Percentiles rank a stretch among this genome's conserved stretches.
These are phyloP conservation scores for Hoplostethus mediterraneus DNA, from an alignment of 2,797 vertebrate genomes.

Conservation along the genomic window DNA sequence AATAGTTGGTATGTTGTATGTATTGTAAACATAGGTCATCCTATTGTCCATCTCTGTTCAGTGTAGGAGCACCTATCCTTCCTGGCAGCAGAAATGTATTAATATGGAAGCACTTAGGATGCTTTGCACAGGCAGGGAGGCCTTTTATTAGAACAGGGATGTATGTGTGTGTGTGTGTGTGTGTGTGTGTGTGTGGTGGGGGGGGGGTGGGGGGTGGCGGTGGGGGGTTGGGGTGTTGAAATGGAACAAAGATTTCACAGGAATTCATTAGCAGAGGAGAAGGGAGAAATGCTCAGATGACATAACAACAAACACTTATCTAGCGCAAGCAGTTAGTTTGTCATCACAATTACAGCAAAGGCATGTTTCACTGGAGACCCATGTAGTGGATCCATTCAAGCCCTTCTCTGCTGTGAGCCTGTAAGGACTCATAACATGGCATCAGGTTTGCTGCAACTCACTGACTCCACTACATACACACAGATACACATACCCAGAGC, in stretches of 20 bases:
- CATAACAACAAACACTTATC: constrained; percentile 69
- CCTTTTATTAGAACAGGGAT: constrained; percentile 69
- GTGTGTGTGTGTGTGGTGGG: constrained; percentile 18
- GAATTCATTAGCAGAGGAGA: constrained; percentile 71
- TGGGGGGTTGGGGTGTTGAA: constrained; percentile 27
- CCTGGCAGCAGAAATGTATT: constrained; percentile 63
- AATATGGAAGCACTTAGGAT: constrained; percentile 60
- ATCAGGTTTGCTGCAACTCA: constrained; percentile 26
- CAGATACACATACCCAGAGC: constrained; percentile 14
- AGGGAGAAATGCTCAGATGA: constrained; percentile 59
- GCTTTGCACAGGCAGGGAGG: constrained; percentile 57
- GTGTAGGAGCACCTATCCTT: constrained; percentile 56
- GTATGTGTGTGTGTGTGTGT: constrained; percentile 22
- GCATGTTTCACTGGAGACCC: constrained; percentile 60
- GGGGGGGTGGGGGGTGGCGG: constrained; percentile 23
- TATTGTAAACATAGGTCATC: constrained; percentile 30
- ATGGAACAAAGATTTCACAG: constrained; percentile 41
- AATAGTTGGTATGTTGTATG: background rate
- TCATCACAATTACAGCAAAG: constrained; percentile 67
- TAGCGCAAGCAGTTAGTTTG: constrained; percentile 55
- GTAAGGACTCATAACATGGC: constrained; percentile 32
- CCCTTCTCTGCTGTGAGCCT: background rate
- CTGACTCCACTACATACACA: constrained; percentile 10
- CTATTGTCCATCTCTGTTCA: constrained; percentile 26
- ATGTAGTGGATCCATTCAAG: constrained; percentile 66